Conservation (phyloP, 2,888 invertebrate species). For the Isotomurus palustris region DNA sequence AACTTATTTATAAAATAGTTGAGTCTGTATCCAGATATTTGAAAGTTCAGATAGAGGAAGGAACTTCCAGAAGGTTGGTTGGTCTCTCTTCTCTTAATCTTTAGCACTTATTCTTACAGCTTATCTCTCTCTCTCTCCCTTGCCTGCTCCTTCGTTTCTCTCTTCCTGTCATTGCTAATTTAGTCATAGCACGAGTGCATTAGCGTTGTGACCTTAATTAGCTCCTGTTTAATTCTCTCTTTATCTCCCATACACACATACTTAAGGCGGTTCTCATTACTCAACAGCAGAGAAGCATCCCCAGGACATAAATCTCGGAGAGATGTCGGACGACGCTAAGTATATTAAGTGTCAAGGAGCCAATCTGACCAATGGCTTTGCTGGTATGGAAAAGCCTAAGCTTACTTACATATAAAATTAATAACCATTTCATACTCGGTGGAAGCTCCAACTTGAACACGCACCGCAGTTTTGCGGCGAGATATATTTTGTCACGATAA, state of each 20-base stretch:
- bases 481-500: not conserved
- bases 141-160: no score
- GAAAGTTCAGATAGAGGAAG: not conserved
- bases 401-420: slow-evolving; percentile 1
- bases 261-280: no score
- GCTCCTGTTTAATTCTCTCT: no score
- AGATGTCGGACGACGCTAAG: slow-evolving; percentile 19
- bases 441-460: not conserved
- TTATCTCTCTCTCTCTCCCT: no score
- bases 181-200: no score
- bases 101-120: no score
- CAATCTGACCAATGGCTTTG: slow-evolving; percentile 28
- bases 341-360: slow-evolving; percentile 26
- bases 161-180: no score
- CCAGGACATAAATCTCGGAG: no score
- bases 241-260: not conserved
- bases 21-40: not conserved
- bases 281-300: no score
- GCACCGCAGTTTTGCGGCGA: no score
- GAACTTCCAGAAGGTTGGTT: not conserved
- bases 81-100: not conserved
- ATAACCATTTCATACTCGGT: not conserved
- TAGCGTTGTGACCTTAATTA: no score
- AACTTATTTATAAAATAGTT: slow-evolving; percentile 15
- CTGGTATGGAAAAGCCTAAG: slow-evolving; percentile 11